phyloP scores from a whole-genome alignment of 2,113 vertebrate genomes.

The Syrrhaptes paradoxus region DNA sequence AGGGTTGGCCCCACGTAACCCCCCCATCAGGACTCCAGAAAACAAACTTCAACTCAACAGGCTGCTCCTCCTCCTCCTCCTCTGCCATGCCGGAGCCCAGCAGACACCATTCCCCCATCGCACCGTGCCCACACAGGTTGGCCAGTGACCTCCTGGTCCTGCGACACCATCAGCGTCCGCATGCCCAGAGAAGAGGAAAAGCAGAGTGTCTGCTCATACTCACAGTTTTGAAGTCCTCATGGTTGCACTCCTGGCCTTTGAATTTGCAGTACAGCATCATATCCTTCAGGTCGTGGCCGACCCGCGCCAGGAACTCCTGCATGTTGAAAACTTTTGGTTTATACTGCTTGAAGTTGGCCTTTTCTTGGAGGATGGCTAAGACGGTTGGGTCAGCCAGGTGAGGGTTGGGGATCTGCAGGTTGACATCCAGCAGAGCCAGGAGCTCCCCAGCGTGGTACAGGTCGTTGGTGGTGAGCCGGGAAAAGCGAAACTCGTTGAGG shows the following conservation, averaged over 20 bases:
- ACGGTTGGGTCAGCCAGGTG: slow-evolving; percentile 91
- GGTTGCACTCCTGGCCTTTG: slow-evolving; percentile 91
- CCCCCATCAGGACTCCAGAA: background rate
- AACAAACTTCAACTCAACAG: slow-evolving; percentile 30
- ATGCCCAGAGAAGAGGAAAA: background rate
- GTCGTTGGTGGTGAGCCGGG: slow-evolving; percentile 92
- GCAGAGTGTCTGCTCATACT: slow-evolving; percentile 72
- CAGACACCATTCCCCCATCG: background rate
- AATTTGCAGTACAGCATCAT: slow-evolving; percentile 99
- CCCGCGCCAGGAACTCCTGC: slow-evolving; percentile 93
- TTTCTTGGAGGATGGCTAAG: slow-evolving; percentile 85
- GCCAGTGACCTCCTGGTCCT: background rate
- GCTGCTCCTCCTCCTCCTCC: background rate
- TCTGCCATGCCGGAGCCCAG: background rate
- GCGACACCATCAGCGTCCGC: background rate
- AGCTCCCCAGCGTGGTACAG: slow-evolving; percentile 96
- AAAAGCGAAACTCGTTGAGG: slow-evolving; percentile 94
- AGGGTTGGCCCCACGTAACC: background rate
- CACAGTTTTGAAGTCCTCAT: slow-evolving; percentile 95
- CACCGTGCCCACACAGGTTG: fast-evolving
- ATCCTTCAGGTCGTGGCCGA: slow-evolving; percentile 94
- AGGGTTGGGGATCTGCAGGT: slow-evolving; percentile 89
- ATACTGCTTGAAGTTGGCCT: slow-evolving; percentile 93
- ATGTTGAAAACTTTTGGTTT: slow-evolving; percentile 94
- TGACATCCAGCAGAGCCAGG: slow-evolving; percentile 91